These are phyloP conservation scores for Phacellophora camtschatica DNA, from an alignment of 30 jellyfish, hydroid and myxozoan species.

Conservation along the genomic window DNA sequence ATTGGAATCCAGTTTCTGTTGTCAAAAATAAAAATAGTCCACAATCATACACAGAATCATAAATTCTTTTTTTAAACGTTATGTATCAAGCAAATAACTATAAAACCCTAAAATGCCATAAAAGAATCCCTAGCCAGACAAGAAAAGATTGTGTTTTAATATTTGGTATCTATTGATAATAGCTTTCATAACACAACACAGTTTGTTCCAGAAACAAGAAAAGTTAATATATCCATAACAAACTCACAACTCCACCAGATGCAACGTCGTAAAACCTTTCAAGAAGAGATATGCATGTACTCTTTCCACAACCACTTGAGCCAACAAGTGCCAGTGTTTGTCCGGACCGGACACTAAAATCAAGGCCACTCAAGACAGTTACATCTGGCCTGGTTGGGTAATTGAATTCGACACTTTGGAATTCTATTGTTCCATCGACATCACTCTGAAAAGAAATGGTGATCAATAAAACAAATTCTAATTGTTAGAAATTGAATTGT, in stretches of 20 bases:
- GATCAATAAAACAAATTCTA: too few species aligned
- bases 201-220: too few species aligned
- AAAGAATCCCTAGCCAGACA: too few species aligned
- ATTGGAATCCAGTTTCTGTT: slow-evolving; percentile 45
- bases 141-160: too few species aligned
- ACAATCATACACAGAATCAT: too few species aligned
- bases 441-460: neutral
- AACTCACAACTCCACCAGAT: slow-evolving; percentile 49
- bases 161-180: too few species aligned
- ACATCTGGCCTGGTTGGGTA: slow-evolving; percentile 85
- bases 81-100: too few species aligned
- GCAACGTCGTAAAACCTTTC: slow-evolving; percentile 76
- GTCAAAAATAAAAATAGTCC: neutral
- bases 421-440: slow-evolving; percentile 54
- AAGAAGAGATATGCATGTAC: slow-evolving; percentile 63
- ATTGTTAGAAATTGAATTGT: too few species aligned
- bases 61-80: too few species aligned
- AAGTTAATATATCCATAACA: too few species aligned
- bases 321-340: slow-evolving; percentile 85
- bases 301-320: slow-evolving; percentile 87
- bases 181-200: too few species aligned
- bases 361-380: slow-evolving; percentile 40
- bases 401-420: slow-evolving; percentile 49
- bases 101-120: too few species aligned
- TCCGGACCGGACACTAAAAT: slow-evolving; percentile 53